These are phyloP conservation scores for Nematopogon swammerdamellus DNA, from an alignment of 2,888 invertebrate genomes.

Conservation along the genomic window DNA sequence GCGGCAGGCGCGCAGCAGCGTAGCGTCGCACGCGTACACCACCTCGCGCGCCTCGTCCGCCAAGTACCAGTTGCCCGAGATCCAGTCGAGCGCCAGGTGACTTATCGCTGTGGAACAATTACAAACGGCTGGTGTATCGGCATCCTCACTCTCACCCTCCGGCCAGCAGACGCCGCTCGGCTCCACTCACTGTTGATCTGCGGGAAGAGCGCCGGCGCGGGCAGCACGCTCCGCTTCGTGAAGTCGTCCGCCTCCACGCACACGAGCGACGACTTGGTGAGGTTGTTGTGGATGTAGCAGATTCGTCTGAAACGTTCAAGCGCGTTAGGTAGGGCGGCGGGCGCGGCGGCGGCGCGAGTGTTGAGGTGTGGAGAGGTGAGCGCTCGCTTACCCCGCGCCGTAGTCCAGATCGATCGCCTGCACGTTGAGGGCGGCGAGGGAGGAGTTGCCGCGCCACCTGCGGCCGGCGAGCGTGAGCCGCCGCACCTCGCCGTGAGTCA, in stretches of 20 bases:
- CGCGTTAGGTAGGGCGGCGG: too few relatives aligned
- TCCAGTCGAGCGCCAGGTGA: conserved; percentile 80
- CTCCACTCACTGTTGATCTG: conserved; percentile 63
- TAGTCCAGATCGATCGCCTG: conserved; percentile 38
- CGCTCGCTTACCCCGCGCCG: conserved; percentile 31
- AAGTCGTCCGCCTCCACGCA: conserved; percentile 68
- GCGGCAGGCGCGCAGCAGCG: conserved; percentile 63
- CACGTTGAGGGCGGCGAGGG: conserved; percentile 34
- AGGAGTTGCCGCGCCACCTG: conserved; percentile 30
- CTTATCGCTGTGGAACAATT: conserved; percentile 69
- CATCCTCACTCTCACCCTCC: too few relatives aligned
- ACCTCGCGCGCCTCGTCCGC: conserved; percentile 65
- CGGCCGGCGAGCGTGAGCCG: conserved; percentile 58
- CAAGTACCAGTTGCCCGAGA: conserved; percentile 84
- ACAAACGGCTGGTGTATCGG: conserved; percentile 4
- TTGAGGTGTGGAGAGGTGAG: too few relatives aligned
- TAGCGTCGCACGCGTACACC: conserved; percentile 66
- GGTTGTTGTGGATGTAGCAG: conserved; percentile 69
- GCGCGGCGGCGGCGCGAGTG: too few relatives aligned
- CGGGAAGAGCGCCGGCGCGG: conserved; percentile 59
- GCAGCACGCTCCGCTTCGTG: conserved; percentile 53
- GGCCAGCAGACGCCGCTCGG: too few relatives aligned
- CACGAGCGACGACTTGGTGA: conserved; percentile 51
- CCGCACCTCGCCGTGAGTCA: conserved; percentile 63
- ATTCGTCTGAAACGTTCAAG: conserved; percentile 50